Percentiles rank a stretch among this genome's conserved stretches.
These are phyloP conservation scores for human (Homo sapiens) DNA, from an alignment of 2,113 vertebrate species.

Conservation along the genomic window GRCh38 chr17:31529501-31530000, in stretches of 20 bases:
- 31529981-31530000: neutral
- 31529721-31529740: neutral
- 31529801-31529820: neutral
- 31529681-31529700: accelerated
- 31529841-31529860: neutral
- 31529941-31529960: no score
- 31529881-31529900: neutral
- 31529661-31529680: neutral
- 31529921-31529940: neutral
- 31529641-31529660: no score
- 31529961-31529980: conserved; percentile 11
- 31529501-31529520: no score
- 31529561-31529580: no score
- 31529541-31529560: no score
- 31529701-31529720: no score
- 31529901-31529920: neutral
- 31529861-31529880: neutral
- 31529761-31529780: neutral
- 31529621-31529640: neutral
- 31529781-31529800: neutral
- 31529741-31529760: neutral
- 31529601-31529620: neutral
- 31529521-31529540: no score
- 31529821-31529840: neutral
- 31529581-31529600: no score